Evolutionary conservation across 2,113 vertebrate species (phyloP).

Genomic region (Catagonus wagneri): DNA sequence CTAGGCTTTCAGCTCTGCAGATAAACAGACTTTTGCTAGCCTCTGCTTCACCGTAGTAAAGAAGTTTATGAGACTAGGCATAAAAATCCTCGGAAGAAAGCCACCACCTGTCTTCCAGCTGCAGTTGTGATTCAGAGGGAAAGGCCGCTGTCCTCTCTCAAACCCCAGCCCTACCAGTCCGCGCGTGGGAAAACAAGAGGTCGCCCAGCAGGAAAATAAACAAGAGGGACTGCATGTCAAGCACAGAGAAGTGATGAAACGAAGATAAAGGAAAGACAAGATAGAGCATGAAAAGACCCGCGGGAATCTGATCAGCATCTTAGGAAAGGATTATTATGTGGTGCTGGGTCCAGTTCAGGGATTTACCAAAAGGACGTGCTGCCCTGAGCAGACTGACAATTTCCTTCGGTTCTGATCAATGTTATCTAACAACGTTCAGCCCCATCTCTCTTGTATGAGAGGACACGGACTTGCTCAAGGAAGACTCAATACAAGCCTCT

Average conservation of each 20-base stretch:
- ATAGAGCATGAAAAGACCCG: neutral
- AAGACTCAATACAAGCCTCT: neutral
- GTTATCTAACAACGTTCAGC: neutral
- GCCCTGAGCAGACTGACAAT: neutral
- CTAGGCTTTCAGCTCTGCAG: neutral
- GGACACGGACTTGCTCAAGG: neutral
- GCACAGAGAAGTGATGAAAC: neutral
- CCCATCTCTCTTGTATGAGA: neutral
- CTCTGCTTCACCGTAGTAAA: neutral
- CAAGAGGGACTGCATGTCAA: neutral
- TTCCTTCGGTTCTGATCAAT: neutral
- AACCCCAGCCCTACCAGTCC: neutral
- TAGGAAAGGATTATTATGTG: neutral
- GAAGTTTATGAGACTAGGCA: neutral
- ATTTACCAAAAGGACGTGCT: neutral
- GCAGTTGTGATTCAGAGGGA: neutral
- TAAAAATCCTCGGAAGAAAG: slow-evolving; percentile 45
- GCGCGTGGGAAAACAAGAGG: neutral
- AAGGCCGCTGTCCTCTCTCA: neutral
- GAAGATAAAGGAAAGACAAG: neutral
- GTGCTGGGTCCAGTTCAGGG: neutral
- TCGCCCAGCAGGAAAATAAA: neutral
- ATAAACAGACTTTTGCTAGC: neutral
- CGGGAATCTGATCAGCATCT: neutral
- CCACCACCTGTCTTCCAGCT: neutral